phyloP scores from a whole-genome alignment of 2,888 invertebrate species.

The Craniophora ligustri region DNA sequence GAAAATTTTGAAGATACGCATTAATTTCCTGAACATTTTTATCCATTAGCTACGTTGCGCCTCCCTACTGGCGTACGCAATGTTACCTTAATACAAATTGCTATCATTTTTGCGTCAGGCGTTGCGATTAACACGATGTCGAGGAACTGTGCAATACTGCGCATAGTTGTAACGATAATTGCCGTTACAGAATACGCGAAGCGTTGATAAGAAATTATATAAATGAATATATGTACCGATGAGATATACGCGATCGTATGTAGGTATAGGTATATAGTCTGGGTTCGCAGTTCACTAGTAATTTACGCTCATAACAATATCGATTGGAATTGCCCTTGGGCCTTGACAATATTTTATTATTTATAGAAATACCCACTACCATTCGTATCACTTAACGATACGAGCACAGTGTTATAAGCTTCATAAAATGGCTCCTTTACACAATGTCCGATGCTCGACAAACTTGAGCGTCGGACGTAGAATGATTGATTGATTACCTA shows the following conservation, averaged over 20 bases:
- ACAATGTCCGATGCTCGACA: neutral
- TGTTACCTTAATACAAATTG: constrained; percentile 1
- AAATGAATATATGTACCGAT: constrained; percentile 8
- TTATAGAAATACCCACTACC: constrained; percentile 22
- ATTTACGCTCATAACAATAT: constrained; percentile 32
- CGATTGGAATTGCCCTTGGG: constrained; percentile 40
- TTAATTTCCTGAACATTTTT: no score
- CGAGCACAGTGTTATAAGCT: neutral
- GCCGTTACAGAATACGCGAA: constrained; percentile 8
- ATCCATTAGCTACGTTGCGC: no score
- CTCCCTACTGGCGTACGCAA: no score
- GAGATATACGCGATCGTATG: neutral
- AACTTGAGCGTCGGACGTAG: neutral
- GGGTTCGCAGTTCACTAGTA: constrained; percentile 12
- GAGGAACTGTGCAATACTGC: neutral
- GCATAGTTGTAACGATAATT: neutral
- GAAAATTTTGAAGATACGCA: no score
- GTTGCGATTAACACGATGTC: constrained; percentile 5
- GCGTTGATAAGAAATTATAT: constrained; percentile 16
- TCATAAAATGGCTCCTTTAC: neutral
- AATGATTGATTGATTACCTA: neutral
- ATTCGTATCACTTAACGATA: neutral
- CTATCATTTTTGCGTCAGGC: constrained; percentile 25
- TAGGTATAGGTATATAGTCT: neutral
- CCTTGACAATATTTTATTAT: constrained; percentile 34